Conservation (phyloP, 2,888 invertebrate species). For the Theretra japonica region DNA sequence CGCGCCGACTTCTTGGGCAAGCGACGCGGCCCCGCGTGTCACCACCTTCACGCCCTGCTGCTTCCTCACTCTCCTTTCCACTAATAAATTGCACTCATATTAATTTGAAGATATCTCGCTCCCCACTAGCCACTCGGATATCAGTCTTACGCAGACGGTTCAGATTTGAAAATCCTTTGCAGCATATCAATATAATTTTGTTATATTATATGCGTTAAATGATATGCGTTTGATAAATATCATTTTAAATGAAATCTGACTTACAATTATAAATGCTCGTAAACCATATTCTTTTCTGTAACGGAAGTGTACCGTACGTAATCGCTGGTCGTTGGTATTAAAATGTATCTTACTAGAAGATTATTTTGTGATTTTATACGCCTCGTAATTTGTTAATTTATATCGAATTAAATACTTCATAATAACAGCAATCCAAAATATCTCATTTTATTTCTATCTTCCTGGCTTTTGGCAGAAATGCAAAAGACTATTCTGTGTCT, state of each 20-base stretch:
- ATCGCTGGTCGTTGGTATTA: background rate
- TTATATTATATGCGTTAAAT: background rate
- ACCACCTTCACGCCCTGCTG: slow-evolving; percentile 66
- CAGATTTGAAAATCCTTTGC: background rate
- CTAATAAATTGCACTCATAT: slow-evolving; percentile 39
- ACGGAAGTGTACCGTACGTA: background rate
- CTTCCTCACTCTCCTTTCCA: slow-evolving; percentile 46
- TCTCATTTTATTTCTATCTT: too few species aligned
- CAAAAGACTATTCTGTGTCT: too few species aligned
- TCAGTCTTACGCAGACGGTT: background rate
- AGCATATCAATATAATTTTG: background rate
- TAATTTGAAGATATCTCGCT: background rate
- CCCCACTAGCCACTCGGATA: background rate
- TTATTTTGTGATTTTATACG: too few species aligned
- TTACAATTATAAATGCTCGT: too few species aligned
- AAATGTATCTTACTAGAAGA: too few species aligned
- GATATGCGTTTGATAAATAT: background rate
- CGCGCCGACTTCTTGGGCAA: background rate
- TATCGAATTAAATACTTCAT: too few species aligned
- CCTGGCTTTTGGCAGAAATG: too few species aligned
- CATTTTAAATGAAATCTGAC: background rate
- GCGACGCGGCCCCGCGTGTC: slow-evolving; percentile 46
- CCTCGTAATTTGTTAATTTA: too few species aligned
- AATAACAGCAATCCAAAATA: too few species aligned
- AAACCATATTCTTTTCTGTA: background rate